phyloP scores from a whole-genome alignment of 30 jellyfish, hydroid and myxozoan species.

The Aurelia aurita complex sp. Pacific region DNA sequence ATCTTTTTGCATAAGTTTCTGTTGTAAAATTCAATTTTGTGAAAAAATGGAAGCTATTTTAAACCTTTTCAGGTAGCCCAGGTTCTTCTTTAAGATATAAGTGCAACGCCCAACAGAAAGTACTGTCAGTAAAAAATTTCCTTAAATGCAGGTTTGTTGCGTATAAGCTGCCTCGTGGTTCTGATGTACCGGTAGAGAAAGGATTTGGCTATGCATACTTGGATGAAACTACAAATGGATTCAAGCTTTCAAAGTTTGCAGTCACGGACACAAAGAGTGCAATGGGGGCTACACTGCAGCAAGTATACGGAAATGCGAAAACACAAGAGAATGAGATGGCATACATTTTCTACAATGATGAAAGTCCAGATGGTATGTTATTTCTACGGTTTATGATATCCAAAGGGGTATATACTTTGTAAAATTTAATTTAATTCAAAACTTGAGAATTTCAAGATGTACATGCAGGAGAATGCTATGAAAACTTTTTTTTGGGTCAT shows the following conservation, averaged over 20 bases:
- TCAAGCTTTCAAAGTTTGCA: constrained; percentile 57
- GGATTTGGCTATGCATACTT: constrained; percentile 84
- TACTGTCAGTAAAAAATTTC: too few relatives aligned
- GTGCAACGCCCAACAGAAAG: too few relatives aligned
- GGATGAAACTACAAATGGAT: constrained; percentile 66
- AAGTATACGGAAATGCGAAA: constrained; percentile 74
- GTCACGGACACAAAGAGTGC: constrained; percentile 69
- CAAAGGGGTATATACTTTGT: neutral
- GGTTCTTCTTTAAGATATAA: too few relatives aligned
- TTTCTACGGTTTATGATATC: neutral
- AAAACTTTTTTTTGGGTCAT: too few relatives aligned
- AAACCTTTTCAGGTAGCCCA: too few relatives aligned
- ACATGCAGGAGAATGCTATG: too few relatives aligned
- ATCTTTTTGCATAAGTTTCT: too few relatives aligned
- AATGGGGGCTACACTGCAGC: constrained; percentile 87
- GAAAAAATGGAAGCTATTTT: too few relatives aligned
- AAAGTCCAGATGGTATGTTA: constrained; percentile 75
- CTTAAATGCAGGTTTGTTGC: constrained; percentile 53
- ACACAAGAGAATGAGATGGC: constrained; percentile 62
- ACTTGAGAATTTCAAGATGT: too few relatives aligned
- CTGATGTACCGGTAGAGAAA: constrained; percentile 36
- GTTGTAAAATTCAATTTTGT: too few relatives aligned
- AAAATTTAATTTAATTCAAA: too few relatives aligned
- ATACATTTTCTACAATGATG: constrained; percentile 88
- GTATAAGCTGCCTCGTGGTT: constrained; percentile 78